Conservation (phyloP, 1,140 invertebrate species). For the Drosophila setifemur region DNA sequence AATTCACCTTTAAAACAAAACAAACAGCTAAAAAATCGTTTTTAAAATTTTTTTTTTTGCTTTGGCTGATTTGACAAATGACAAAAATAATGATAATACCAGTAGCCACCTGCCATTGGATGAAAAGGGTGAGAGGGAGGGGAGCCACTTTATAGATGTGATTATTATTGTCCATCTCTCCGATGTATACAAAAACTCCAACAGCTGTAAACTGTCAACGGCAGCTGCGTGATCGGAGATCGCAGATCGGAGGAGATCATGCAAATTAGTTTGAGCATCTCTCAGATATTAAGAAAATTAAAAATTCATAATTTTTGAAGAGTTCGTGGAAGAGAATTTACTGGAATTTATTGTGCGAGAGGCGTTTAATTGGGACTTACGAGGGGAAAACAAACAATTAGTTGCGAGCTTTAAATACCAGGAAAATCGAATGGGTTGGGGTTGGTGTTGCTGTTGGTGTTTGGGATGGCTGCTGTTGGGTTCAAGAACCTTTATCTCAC, state of each 20-base stretch:
- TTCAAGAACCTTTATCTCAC: conserved; percentile 47
- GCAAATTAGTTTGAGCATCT: conserved; percentile 52
- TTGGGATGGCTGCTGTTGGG: conserved; percentile 12
- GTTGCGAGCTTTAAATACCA: conserved; percentile 46
- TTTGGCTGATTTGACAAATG: conserved; percentile 42
- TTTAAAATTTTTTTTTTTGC: neutral
- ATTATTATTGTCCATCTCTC: conserved; percentile 28
- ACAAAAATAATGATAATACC: conserved; percentile 63
- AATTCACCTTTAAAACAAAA: conserved; percentile 47
- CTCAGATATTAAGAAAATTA: conserved; percentile 37
- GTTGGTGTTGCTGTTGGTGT: too few relatives aligned
- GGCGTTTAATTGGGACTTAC: conserved; percentile 46
- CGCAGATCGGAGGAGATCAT: conserved; percentile 49
- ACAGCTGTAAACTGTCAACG: conserved; percentile 63
- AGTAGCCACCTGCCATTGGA: conserved; percentile 42
- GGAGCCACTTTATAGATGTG: neutral
- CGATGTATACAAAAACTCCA: conserved; percentile 15
- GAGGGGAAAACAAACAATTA: conserved; percentile 58
- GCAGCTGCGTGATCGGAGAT: conserved; percentile 19
- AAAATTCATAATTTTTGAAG: conserved; percentile 48
- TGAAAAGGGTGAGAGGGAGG: neutral
- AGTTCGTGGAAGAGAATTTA: conserved; percentile 22
- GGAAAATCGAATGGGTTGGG: conserved; percentile 23
- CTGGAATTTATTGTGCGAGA: conserved; percentile 18
- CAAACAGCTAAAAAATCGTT: conserved; percentile 8